Percentiles rank a stretch among this genome's conserved stretches.
These are phyloP conservation scores for Xiphydria camelus DNA, from an alignment of 2,888 invertebrate species.

Conservation along the genomic window DNA sequence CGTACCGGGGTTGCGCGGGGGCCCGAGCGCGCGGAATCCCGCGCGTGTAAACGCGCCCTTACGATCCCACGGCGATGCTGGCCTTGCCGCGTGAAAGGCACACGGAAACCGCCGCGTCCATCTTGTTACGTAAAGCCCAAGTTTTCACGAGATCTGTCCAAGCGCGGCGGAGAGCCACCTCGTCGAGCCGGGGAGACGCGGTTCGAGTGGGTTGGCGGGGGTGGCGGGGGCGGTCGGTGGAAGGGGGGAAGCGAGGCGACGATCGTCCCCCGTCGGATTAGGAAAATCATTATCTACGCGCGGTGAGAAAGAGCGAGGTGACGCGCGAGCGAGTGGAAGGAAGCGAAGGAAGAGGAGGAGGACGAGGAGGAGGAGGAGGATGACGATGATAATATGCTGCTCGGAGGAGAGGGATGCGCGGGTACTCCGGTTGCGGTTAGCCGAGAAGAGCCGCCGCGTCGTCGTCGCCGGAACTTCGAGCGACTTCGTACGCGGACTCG, in stretches of 20 bases:
- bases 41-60: constrained; percentile 32
- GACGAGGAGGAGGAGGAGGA: not conserved
- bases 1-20: constrained; percentile 23
- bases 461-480: too few species aligned
- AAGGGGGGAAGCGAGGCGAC: not conserved
- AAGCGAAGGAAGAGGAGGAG: not conserved
- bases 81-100: constrained; percentile 55
- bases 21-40: constrained; percentile 16
- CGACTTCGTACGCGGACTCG: too few species aligned
- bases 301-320: too few species aligned
- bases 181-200: constrained; percentile 1
- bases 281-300: too few species aligned
- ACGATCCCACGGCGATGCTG: constrained; percentile 40
- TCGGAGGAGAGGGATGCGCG: too few species aligned
- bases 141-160: constrained; percentile 43
- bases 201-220: not conserved
- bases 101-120: constrained; percentile 54
- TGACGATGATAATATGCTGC: too few species aligned
- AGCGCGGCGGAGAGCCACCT: constrained; percentile 8
- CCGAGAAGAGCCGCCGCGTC: too few species aligned
- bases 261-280: too few species aligned
- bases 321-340: not conserved
- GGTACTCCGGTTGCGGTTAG: too few species aligned
- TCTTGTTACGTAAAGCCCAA: constrained; percentile 55
- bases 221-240: not conserved